These are phyloP conservation scores for Pseudeuparius sepicola DNA, from an alignment of 2,888 invertebrate genomes.

Conservation along the genomic window DNA sequence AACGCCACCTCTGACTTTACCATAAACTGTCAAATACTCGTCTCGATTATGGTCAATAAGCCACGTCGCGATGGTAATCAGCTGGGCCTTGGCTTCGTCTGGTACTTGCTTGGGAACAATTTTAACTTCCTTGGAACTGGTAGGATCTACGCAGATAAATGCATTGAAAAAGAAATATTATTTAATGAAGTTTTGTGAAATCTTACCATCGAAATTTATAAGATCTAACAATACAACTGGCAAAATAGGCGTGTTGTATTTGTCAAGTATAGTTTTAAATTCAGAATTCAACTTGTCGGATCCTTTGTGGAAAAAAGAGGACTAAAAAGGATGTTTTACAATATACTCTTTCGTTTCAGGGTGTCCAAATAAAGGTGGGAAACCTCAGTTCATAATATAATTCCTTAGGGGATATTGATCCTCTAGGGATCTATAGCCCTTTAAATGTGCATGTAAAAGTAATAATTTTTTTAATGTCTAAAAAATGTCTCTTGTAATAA, in stretches of 20 bases:
- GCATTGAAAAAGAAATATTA: slow-evolving; percentile 18
- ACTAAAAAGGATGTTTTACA: slow-evolving; percentile 43
- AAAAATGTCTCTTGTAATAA: too few relatives aligned
- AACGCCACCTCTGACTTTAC: slow-evolving; percentile 64
- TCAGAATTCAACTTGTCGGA: slow-evolving; percentile 78
- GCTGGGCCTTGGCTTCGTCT: slow-evolving; percentile 56
- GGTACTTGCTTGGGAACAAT: slow-evolving; percentile 57
- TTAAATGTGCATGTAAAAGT: too few relatives aligned
- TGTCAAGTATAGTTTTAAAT: slow-evolving; percentile 74
- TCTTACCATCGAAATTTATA: slow-evolving; percentile 46
- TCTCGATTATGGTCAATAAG: slow-evolving; percentile 64
- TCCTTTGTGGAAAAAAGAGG: slow-evolving; percentile 69
- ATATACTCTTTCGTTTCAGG: slow-evolving; percentile 8
- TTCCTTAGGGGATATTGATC: too few relatives aligned
- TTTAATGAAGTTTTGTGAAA: too few relatives aligned
- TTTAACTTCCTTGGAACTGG: slow-evolving; percentile 27
- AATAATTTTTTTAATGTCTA: too few relatives aligned
- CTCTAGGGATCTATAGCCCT: too few relatives aligned
- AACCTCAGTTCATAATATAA: too few relatives aligned
- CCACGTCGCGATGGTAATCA: slow-evolving; percentile 79
- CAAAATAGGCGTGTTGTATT: slow-evolving; percentile 77
- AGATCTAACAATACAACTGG: slow-evolving; percentile 83
- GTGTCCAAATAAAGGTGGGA: too few relatives aligned
- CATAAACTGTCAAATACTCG: slow-evolving; percentile 67
- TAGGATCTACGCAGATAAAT: slow-evolving; percentile 22